Evolutionary conservation across 2,113 vertebrate genomes (phyloP).

Genomic region (Mesoclemmys tuberculata): DNA sequence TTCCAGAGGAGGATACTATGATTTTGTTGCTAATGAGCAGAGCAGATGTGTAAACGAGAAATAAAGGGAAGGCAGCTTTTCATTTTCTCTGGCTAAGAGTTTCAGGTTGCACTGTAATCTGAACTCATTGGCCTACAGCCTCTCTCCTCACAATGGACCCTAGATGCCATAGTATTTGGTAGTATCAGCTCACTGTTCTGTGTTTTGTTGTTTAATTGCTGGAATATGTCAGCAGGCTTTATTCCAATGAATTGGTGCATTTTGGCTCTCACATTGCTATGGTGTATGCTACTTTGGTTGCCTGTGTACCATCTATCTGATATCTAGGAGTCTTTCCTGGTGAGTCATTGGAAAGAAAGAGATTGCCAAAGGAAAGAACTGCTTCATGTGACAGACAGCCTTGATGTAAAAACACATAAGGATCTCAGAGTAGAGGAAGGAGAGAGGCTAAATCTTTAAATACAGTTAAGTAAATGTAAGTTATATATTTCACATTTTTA

Average conservation of each 20-base stretch:
- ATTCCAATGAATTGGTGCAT: background rate
- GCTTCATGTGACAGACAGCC: background rate
- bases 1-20: background rate
- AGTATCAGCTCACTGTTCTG: background rate
- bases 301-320: background rate
- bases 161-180: background rate
- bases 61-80: background rate
- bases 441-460: background rate
- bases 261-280: background rate
- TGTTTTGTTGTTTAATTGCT: background rate
- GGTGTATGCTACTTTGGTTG: background rate
- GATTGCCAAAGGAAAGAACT: conserved; percentile 42
- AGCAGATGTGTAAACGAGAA: background rate
- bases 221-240: background rate
- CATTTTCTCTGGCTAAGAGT: rapidly evolving
- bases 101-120: background rate
- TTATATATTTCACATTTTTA: background rate
- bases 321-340: conserved; percentile 32
- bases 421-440: background rate
- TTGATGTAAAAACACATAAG: background rate
- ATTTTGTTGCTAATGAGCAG: background rate
- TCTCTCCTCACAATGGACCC: background rate
- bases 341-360: conserved; percentile 41
- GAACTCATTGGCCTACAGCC: background rate
- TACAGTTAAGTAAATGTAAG: background rate